A percentile compares a stretch with the other conserved stretches of the same genome.
Conservation (phyloP, 2,797 vertebrate genomes). For the Sebastolobus alascanus region DNA sequence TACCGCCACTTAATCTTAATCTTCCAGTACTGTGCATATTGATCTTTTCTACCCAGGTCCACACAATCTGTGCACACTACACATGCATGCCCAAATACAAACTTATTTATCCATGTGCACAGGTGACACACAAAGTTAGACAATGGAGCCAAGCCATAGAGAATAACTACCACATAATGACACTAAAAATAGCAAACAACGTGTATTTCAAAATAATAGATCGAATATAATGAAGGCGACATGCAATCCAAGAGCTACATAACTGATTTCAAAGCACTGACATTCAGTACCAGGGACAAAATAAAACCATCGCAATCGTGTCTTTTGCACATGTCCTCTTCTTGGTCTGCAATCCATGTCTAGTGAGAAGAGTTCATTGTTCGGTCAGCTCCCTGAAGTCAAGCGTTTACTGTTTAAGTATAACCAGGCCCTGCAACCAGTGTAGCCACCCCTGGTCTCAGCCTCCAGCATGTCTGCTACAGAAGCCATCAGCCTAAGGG, state of each 20-base stretch:
- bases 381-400: slow-evolving; percentile 40
- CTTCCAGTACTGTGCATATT: neutral
- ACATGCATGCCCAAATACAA: slow-evolving; percentile 24
- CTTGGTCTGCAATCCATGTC: slow-evolving; percentile 3
- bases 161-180: neutral
- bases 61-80: neutral
- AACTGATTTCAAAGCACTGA: slow-evolving; percentile 1
- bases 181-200: slow-evolving; percentile 2
- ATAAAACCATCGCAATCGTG: slow-evolving; percentile 10
- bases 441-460: slow-evolving; percentile 8
- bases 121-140: slow-evolving; percentile 6
- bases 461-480: slow-evolving; percentile 13
- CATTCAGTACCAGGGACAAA: slow-evolving; percentile 19
- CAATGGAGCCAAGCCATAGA: neutral
- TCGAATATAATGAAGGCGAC: neutral
- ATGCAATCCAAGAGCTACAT: neutral
- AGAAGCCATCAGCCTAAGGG: neutral
- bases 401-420: slow-evolving; percentile 28
- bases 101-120: slow-evolving; percentile 9
- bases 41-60: neutral
- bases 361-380: slow-evolving; percentile 32
- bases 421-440: slow-evolving; percentile 17
- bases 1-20: neutral
- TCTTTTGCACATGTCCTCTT: slow-evolving; percentile 12
- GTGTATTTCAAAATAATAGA: neutral